A percentile compares a stretch with the other conserved stretches of the same genome.
Evolutionary conservation across 1,140 invertebrate genomes (phyloP).

Genomic region (Caenorhabditis elegans): WBcel235 BX284602.5:7999501-8000000

Average conservation of each 20-base stretch:
- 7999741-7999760: constrained; percentile 83
- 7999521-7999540: not conserved
- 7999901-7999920: constrained; percentile 72
- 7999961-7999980: constrained; percentile 1
- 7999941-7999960: constrained; percentile 61
- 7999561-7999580: not conserved
- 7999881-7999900: constrained; percentile 81
- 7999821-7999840: constrained; percentile 81
- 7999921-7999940: constrained; percentile 60
- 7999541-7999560: not conserved
- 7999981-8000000: constrained; percentile 58
- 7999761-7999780: constrained; percentile 83
- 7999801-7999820: not conserved
- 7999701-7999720: constrained; percentile 51
- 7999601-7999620: constrained; percentile 39
- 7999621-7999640: constrained; percentile 29
- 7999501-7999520: constrained; percentile 64
- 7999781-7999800: constrained; percentile 69
- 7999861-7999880: constrained; percentile 84
- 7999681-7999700: constrained; percentile 46
- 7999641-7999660: constrained; percentile 32
- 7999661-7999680: constrained; percentile 49
- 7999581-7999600: too few species aligned
- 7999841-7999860: constrained; percentile 84
- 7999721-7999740: constrained; percentile 74